These are phyloP conservation scores for Microplitis manilae DNA, from an alignment of 2,888 invertebrate genomes.

Conservation along the genomic window DNA sequence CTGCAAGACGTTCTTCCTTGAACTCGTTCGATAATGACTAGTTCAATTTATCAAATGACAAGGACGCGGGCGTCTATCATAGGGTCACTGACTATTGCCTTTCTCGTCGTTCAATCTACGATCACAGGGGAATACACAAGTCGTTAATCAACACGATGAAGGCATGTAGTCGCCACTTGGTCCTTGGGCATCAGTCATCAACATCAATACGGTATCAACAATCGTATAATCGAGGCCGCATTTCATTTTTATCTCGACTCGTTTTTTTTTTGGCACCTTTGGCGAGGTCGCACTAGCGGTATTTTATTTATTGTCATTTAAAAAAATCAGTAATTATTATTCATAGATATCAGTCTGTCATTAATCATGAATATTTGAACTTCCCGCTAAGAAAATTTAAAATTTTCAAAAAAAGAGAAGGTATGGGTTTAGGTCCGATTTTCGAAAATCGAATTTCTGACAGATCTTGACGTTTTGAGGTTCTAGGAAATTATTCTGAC, in stretches of 20 bases:
- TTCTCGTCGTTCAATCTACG: background rate
- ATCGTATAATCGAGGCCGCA: conserved; percentile 15
- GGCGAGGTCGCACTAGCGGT: conserved; percentile 20
- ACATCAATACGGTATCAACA: conserved; percentile 29
- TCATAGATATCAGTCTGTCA: background rate
- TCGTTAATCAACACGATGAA: conserved; percentile 27
- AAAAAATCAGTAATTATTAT: background rate
- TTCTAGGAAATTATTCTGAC: too few species aligned
- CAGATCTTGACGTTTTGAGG: too few species aligned
- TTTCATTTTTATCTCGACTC: conserved; percentile 2
- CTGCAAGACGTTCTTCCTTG: conserved; percentile 49
- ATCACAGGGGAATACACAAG: conserved; percentile 5
- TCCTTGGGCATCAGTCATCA: conserved; percentile 33
- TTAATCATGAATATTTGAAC: background rate
- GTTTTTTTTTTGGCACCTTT: background rate
- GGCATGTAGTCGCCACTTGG: conserved; percentile 7
- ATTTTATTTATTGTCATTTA: background rate
- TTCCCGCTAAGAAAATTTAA: background rate
- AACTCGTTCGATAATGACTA: conserved; percentile 55
- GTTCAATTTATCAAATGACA: conserved; percentile 49
- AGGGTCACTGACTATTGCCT: conserved; percentile 7
- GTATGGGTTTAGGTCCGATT: too few species aligned
- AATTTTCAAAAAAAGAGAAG: too few species aligned
- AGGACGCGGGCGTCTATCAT: conserved; percentile 30
- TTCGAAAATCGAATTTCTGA: too few species aligned